Conservation (phyloP, 2,113 vertebrate species). For the Fulmarus glacialis region DNA sequence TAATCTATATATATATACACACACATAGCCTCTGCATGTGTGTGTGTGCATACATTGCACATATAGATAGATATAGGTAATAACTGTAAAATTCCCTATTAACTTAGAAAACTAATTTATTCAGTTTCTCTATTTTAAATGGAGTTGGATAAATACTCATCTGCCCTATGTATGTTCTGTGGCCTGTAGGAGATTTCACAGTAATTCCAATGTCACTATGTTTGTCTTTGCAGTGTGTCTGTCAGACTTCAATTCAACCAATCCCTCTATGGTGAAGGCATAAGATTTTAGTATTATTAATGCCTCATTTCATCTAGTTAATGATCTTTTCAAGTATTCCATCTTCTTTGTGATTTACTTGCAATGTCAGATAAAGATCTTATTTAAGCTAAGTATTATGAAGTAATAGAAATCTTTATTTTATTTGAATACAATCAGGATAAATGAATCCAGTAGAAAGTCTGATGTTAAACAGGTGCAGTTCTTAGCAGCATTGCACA, state of each 20-base stretch:
- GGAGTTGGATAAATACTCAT: background rate
- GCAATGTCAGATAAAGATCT: background rate
- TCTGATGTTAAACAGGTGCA: conserved; percentile 17
- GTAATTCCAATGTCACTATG: background rate
- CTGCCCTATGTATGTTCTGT: background rate
- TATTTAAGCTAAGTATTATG: background rate
- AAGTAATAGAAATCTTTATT: conserved; percentile 10
- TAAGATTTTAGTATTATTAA: background rate
- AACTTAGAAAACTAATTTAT: background rate
- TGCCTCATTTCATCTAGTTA: background rate
- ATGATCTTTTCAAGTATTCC: background rate
- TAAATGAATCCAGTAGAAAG: background rate
- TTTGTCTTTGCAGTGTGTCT: background rate
- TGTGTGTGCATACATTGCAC: accelerated
- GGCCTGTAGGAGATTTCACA: background rate
- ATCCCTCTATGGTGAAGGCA: background rate
- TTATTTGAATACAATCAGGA: background rate
- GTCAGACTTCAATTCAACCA: background rate
- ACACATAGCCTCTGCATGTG: background rate
- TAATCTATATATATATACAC: accelerated
- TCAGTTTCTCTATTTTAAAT: background rate
- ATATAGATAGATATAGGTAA: background rate
- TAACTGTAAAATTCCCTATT: background rate
- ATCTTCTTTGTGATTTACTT: background rate
- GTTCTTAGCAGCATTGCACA: background rate